These are phyloP conservation scores for Eulemur macaco DNA, from an alignment of 2,113 vertebrate genomes.

Conservation along the genomic window DNA sequence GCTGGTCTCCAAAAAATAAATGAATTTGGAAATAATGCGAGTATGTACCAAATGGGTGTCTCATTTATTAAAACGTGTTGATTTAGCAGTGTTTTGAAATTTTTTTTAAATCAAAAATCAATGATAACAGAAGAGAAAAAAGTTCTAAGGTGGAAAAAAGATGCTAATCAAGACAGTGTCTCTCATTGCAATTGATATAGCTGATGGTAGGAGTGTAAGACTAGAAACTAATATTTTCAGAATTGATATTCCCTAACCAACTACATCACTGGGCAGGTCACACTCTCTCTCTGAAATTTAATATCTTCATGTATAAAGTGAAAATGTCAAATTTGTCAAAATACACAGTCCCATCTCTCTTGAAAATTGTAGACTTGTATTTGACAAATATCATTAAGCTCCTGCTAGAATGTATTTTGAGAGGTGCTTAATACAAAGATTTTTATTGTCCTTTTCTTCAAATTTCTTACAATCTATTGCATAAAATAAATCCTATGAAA, in stretches of 20 bases:
- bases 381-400: not conserved
- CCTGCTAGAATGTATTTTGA: not conserved
- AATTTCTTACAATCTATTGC: not conserved
- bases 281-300: not conserved
- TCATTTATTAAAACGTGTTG: conserved; percentile 52
- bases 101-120: conserved; percentile 26
- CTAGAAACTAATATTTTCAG: not conserved
- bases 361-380: not conserved
- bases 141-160: not conserved
- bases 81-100: not conserved
- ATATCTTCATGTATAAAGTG: not conserved
- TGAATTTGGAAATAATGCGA: conserved; percentile 1
- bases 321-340: not conserved
- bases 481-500: not conserved
- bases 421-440: not conserved
- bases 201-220: not conserved
- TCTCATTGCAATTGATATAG: not conserved
- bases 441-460: not conserved
- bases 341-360: not conserved
- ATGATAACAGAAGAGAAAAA: conserved; percentile 12
- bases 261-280: not conserved
- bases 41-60: conserved; percentile 57
- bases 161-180: not conserved
- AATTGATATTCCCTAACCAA: not conserved
- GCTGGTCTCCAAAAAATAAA: no score